Evolutionary conservation across 92 coral and sea anemone genomes (phyloP).

Genomic region (Diadumene lineata): DNA sequence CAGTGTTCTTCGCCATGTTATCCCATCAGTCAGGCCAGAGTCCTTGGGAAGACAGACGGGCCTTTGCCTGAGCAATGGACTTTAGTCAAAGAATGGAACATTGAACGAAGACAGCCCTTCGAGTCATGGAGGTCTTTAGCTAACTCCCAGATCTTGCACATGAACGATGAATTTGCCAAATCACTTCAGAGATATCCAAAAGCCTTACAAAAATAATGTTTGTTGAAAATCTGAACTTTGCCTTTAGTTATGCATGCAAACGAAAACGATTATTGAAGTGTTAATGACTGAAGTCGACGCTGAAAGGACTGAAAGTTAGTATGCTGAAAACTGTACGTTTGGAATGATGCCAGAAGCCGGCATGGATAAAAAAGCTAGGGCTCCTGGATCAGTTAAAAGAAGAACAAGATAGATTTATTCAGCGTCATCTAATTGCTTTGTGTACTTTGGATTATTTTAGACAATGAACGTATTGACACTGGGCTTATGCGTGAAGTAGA

Average conservation of each 20-base stretch:
- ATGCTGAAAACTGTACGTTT: too few relatives aligned
- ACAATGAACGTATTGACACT: not conserved
- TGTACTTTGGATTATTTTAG: not conserved
- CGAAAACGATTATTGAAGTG: too few relatives aligned
- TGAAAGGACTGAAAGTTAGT: too few relatives aligned
- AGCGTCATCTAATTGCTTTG: not conserved
- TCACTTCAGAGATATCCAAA: conserved; percentile 71
- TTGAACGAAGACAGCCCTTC: conserved; percentile 70
- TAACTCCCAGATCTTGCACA: conserved; percentile 62
- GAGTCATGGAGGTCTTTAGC: conserved; percentile 83
- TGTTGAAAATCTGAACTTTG: too few relatives aligned
- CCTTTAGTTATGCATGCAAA: too few relatives aligned
- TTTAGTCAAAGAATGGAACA: conserved; percentile 84
- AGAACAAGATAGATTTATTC: not conserved
- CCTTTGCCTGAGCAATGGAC: conserved; percentile 91
- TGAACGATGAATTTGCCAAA: conserved; percentile 64
- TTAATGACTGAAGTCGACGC: too few relatives aligned
- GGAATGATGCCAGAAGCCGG: too few relatives aligned
- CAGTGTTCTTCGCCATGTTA: conserved; percentile 36
- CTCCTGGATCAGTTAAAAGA: not conserved
- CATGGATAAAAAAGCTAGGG: not conserved
- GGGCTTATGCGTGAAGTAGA: too few relatives aligned
- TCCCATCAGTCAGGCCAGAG: conserved; percentile 6
- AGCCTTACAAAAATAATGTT: conserved; percentile 41
- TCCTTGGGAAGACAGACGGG: conserved; percentile 25